These are phyloP conservation scores for Sebastes goodei DNA, from an alignment of 2,797 vertebrate genomes.

Conservation along the genomic window DNA sequence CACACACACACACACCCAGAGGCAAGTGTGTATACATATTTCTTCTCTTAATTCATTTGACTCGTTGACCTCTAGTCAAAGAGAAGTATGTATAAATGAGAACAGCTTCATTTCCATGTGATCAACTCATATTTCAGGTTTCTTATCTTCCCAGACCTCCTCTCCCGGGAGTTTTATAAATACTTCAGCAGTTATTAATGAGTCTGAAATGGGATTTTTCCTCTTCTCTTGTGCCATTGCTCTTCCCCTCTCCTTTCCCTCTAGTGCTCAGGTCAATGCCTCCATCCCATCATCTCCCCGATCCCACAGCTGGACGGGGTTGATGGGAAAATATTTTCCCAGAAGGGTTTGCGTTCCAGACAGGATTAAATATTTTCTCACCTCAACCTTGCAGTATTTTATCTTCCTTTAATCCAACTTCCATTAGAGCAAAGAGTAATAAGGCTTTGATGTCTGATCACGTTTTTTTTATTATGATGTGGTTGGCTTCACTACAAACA, in stretches of 20 bases:
- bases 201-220: constrained; percentile 26
- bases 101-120: constrained; percentile 38
- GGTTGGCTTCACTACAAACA: constrained; percentile 31
- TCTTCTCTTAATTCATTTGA: constrained; percentile 55
- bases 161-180: constrained; percentile 46
- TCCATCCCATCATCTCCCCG: constrained; percentile 3
- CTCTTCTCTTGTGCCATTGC: constrained; percentile 18
- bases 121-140: constrained; percentile 50
- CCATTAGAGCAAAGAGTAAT: constrained; percentile 18
- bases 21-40: constrained; percentile 20
- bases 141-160: constrained; percentile 49
- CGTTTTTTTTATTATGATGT: neutral
- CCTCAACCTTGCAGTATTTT: constrained; percentile 42
- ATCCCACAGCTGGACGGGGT: constrained; percentile 44
- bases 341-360: constrained; percentile 52
- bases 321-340: constrained; percentile 59
- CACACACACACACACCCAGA: constrained; percentile 1
- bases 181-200: constrained; percentile 61
- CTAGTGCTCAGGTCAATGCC: constrained; percentile 24
- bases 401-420: constrained; percentile 56
- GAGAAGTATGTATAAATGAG: constrained; percentile 34
- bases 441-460: constrained; percentile 25
- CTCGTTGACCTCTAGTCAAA: constrained; percentile 43
- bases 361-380: constrained; percentile 67
- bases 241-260: neutral